Percentiles rank a stretch among this genome's conserved stretches.
Conservation (phyloP, 2,797 vertebrate species). For the Acipenser transmontanus region DNA sequence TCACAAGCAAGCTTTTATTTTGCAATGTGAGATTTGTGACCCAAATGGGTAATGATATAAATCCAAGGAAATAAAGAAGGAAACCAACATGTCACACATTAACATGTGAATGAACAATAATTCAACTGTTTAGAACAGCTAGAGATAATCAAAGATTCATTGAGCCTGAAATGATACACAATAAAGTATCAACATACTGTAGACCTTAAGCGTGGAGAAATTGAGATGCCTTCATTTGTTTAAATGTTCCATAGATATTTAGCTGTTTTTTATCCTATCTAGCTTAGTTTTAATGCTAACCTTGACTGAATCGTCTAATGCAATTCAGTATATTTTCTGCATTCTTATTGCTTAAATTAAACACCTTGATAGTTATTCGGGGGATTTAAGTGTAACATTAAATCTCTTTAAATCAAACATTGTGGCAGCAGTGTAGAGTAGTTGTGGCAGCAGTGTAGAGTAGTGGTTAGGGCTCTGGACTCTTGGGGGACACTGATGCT, state of each 20-base stretch:
- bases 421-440: too few species aligned
- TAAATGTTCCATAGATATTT: background rate
- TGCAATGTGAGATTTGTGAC: slow-evolving; percentile 14
- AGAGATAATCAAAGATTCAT: slow-evolving; percentile 18
- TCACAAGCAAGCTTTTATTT: slow-evolving; percentile 6
- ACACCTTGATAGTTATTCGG: too few species aligned
- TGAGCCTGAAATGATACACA: slow-evolving; percentile 17
- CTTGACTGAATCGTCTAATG: too few species aligned
- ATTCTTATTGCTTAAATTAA: too few species aligned
- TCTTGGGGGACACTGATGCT: too few species aligned
- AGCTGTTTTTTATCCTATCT: too few species aligned
- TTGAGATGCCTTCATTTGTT: slow-evolving; percentile 12
- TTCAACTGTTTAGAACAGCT: slow-evolving; percentile 24
- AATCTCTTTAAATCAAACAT: too few species aligned
- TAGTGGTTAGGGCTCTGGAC: too few species aligned
- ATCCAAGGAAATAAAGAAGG: background rate
- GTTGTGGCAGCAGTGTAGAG: too few species aligned
- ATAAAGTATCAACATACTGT: slow-evolving; percentile 10
- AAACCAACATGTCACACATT: slow-evolving; percentile 13
- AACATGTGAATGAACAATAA: slow-evolving; percentile 23
- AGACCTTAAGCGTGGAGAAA: background rate
- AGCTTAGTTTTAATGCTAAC: too few species aligned
- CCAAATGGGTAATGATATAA: slow-evolving; percentile 8
- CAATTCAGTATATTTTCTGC: too few species aligned
- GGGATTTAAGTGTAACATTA: too few species aligned